Evolutionary conservation across 2,888 invertebrate genomes (phyloP).

Genomic region (Siphlonurus alternatus): DNA sequence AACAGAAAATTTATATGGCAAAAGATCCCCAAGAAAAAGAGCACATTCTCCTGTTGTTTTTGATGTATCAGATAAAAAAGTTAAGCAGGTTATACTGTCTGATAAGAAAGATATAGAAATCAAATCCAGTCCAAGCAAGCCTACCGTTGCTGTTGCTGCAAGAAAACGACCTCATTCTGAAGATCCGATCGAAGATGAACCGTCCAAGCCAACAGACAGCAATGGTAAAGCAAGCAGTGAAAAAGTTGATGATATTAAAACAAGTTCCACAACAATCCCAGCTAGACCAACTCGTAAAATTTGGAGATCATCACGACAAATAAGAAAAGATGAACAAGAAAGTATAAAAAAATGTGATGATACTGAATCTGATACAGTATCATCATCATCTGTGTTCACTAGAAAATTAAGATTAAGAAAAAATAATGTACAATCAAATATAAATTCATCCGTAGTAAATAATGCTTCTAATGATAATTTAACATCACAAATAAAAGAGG

Average conservation of each 20-base stretch:
- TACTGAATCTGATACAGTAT: not conserved
- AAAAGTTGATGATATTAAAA: too few relatives aligned
- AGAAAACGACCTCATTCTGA: not conserved
- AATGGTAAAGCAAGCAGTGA: too few relatives aligned
- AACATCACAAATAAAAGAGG: too few relatives aligned
- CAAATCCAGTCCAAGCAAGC: not conserved
- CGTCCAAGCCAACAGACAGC: not conserved
- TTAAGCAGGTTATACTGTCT: not conserved
- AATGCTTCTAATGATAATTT: not conserved
- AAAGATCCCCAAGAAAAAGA: not conserved
- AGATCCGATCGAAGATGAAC: not conserved
- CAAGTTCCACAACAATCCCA: not conserved
- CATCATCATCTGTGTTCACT: not conserved
- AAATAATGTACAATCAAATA: not conserved
- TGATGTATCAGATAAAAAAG: not conserved
- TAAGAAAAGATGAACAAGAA: not conserved
- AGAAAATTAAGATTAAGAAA: not conserved
- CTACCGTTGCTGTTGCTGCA: not conserved
- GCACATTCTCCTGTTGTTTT: conserved; percentile 9
- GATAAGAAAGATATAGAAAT: not conserved
- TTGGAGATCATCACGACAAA: not conserved
- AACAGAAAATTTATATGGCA: not conserved
- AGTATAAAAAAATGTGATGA: not conserved
- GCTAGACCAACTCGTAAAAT: not conserved
- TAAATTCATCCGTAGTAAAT: not conserved